These are phyloP conservation scores for Nycticryphes semicollaris DNA, from an alignment of 2,113 vertebrate species.

Conservation along the genomic window DNA sequence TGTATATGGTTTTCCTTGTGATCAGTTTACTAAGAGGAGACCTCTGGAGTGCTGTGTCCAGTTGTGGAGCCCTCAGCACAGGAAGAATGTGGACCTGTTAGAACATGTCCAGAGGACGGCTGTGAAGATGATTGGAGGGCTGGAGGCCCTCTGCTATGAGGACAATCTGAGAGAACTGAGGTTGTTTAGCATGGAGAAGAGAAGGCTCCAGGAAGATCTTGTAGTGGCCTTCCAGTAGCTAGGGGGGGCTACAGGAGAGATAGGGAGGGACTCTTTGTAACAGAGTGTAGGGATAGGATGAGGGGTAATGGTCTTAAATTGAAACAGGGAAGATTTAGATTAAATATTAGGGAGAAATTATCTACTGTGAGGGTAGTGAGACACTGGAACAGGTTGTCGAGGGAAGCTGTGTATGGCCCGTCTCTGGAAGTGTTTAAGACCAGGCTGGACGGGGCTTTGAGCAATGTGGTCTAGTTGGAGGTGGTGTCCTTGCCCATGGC, in stretches of 20 bases:
- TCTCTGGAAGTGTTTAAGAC: background rate
- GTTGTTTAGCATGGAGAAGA: background rate
- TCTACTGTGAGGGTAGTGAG: background rate
- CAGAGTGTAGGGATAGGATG: background rate
- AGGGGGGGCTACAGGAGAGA: background rate
- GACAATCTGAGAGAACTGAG: background rate
- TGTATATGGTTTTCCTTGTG: background rate
- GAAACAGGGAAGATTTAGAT: background rate
- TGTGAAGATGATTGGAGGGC: background rate
- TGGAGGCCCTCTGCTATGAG: background rate
- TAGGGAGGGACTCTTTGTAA: background rate
- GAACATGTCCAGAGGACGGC: background rate
- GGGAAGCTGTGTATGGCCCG: background rate
- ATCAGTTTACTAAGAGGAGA: background rate
- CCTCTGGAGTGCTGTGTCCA: background rate
- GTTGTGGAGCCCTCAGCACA: background rate
- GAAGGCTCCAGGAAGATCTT: background rate
- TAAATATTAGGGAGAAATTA: background rate
- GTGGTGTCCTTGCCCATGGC: background rate
- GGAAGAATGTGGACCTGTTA: background rate
- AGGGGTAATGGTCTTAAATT: background rate
- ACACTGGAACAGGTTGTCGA: background rate
- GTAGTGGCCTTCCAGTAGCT: background rate
- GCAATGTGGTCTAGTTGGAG: background rate
- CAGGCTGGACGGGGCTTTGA: background rate